Conservation (phyloP, 1,140 invertebrate genomes). For the Leptestheria dahalacensis region DNA sequence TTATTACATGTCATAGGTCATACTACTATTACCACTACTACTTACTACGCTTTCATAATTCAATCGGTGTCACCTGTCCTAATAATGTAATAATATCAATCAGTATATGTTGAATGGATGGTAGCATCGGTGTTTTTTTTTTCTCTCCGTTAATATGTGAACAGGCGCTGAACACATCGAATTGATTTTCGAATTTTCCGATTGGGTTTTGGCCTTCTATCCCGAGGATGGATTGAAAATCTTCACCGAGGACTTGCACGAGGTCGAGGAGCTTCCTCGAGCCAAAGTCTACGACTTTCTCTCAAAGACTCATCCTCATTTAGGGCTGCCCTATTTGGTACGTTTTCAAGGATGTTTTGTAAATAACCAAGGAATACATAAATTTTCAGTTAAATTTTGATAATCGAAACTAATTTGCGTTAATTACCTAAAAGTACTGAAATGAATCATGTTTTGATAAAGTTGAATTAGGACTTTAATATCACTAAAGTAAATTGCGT, state of each 20-base stretch:
- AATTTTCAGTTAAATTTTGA: too few species aligned
- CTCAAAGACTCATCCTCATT: slow-evolving; percentile 53
- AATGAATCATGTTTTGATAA: too few species aligned
- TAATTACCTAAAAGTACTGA: too few species aligned
- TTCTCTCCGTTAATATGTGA: slow-evolving; percentile 24
- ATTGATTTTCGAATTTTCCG: slow-evolving; percentile 86
- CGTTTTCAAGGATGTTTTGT: slow-evolving; percentile 17
- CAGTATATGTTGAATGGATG: not conserved
- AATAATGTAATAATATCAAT: slow-evolving; percentile 1
- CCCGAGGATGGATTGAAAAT: slow-evolving; percentile 85
- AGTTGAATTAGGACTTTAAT: too few species aligned
- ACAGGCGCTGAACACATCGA: slow-evolving; percentile 64
- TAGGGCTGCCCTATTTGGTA: slow-evolving; percentile 78
- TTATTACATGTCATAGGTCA: not conserved
- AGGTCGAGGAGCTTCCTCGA: slow-evolving; percentile 75
- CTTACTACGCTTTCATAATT: too few species aligned
- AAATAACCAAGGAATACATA: not conserved
- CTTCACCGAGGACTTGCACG: slow-evolving; percentile 79
- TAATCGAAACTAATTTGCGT: too few species aligned
- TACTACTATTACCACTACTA: too few species aligned
- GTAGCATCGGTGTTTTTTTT: too few species aligned
- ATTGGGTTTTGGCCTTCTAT: slow-evolving; percentile 72
- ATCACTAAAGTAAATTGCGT: too few species aligned
- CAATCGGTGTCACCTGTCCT: too few species aligned
- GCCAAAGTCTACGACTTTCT: slow-evolving; percentile 79